Percentiles rank a stretch among this genome's conserved stretches.
phyloP scores from a whole-genome alignment of 2,113 vertebrate genomes.

The Tautogolabrus adspersus region DNA sequence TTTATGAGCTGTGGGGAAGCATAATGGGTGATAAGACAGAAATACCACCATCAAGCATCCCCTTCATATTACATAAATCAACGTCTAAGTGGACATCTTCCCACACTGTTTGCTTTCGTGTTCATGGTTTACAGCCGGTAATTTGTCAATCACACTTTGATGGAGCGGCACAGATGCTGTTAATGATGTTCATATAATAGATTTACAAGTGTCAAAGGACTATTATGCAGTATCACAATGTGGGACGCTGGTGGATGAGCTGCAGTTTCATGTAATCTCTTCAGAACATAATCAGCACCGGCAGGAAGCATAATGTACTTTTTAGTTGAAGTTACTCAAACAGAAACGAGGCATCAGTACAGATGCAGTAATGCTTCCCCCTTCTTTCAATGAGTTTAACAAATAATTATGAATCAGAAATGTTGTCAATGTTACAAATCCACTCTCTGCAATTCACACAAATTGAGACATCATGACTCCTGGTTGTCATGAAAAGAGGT shows the following conservation, averaged over 20 bases:
- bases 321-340: neutral
- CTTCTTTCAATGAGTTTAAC: no score
- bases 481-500: no score
- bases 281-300: conserved; percentile 11
- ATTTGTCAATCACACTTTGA: conserved; percentile 70
- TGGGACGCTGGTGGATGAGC: conserved; percentile 26
- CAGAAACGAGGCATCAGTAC: neutral
- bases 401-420: no score
- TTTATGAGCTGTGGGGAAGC: conserved; percentile 66
- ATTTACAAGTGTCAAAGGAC: conserved; percentile 48
- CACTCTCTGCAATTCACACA: no score
- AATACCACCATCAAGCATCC: conserved; percentile 46
- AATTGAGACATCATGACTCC: no score
- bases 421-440: no score
- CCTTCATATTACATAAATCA: conserved; percentile 80
- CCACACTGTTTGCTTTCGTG: conserved; percentile 31
- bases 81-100: conserved; percentile 52
- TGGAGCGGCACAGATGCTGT: conserved; percentile 28
- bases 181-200: conserved; percentile 57
- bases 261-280: neutral
- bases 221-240: conserved; percentile 19
- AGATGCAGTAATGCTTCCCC: neutral
- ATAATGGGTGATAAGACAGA: conserved; percentile 69
- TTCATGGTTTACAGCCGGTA: conserved; percentile 58
- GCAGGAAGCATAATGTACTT: neutral